Evolutionary conservation across 2,113 vertebrate species (phyloP).

Genomic region (Osmerus eperlanus): DNA sequence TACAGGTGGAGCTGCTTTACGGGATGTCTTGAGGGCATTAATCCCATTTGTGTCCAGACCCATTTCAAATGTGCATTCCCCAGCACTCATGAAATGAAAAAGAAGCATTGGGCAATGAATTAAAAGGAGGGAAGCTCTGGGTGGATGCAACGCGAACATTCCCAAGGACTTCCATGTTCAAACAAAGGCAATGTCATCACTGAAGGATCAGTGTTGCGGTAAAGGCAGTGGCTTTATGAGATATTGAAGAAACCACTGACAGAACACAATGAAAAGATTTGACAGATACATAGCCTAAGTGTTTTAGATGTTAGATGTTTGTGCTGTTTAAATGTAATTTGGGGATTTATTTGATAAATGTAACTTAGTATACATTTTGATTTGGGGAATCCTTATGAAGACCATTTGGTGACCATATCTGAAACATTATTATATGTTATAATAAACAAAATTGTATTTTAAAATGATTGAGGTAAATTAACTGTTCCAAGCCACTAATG

Average conservation of each 20-base stretch:
- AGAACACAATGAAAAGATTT: neutral
- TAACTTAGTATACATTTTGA: no score
- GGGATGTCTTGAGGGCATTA: constrained; percentile 64
- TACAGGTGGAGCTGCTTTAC: constrained; percentile 67
- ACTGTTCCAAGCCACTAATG: no score
- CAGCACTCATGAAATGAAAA: constrained; percentile 66
- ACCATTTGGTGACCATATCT: no score
- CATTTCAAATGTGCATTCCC: constrained; percentile 58
- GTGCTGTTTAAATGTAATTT: no score
- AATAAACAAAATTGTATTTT: no score
- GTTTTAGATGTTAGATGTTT: no score
- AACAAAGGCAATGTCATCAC: constrained; percentile 59
- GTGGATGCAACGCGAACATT: constrained; percentile 54
- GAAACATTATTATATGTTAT: no score
- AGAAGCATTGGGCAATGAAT: constrained; percentile 22
- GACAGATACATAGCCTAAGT: no score
- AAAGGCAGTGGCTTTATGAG: constrained; percentile 6
- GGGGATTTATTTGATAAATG: no score
- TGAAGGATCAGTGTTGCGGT: constrained; percentile 22
- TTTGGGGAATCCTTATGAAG: no score
- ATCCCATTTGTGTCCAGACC: constrained; percentile 67
- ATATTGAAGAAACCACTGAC: neutral
- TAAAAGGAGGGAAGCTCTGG: neutral
- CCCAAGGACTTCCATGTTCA: constrained; percentile 53
- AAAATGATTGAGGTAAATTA: no score